Evolutionary conservation across 2,797 vertebrate genomes (phyloP), one percentile per base, ranked within the genome.

Genomic region (Cryptoblepharus egeriae): DNA sequence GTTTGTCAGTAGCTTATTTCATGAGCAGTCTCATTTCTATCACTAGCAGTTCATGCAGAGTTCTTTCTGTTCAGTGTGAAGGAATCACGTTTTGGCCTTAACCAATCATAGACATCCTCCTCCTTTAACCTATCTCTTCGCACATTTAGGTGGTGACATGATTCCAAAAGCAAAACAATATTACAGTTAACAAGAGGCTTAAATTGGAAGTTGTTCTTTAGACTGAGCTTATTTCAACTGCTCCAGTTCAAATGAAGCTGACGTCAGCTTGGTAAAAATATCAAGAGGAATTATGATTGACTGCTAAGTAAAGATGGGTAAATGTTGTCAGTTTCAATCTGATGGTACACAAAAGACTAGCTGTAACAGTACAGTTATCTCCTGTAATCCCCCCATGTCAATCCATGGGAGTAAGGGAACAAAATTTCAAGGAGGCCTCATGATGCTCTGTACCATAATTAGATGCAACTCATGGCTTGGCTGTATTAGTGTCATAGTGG

Each of bases 211-310:
- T 5, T 63, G 57, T 64, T 65, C 58, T 72, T 77, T 32, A 60
- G 15, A n/a, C 63, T 77, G 26, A 3, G 76, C 87, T 77, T 80
- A 69, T 70, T 89, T 77, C 65, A 85, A 30, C 22, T 45, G 35
- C 80, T 86, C 68, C 82, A 61, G n/a, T 39, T 55, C 90, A 81
- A 90, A 85, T 77, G 55, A 75, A 82, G 86, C 65, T 75, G 65
- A 79, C 28, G 5, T 22, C 83, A 85, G 85, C 39, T 88, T 70
- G 63, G 52, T 68, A 65, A 75, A 74, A 61, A 18, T 86, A 58
- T 87, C 91, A 45, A 83, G 15, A 69, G 81, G 24, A 0, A 1
- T 83, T 89, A 61, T 83, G 60, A 52, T 22, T 67, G 37, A 73
- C 32, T 57, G 37, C 49, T 58, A 73, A 67, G 75, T 67, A 67